phyloP scores from a whole-genome alignment of 1,140 invertebrate species.

The Zophobas atratus region DNA sequence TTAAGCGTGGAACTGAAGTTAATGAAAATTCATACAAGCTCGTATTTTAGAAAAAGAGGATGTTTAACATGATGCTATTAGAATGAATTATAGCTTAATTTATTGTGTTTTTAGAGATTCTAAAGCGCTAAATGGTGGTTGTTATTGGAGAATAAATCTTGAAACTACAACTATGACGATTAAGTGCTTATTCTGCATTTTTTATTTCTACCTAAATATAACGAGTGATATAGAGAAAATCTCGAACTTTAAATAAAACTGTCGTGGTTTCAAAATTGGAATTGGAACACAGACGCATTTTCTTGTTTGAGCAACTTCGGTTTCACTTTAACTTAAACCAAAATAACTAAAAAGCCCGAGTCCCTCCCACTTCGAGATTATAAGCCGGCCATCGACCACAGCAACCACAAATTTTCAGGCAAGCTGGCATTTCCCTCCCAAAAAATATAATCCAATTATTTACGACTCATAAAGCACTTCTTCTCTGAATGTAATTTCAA shows the following conservation, averaged over 20 bases:
- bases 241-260: too few species aligned
- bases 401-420: constrained; percentile 38
- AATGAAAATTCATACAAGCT: constrained; percentile 12
- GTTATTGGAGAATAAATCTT: constrained; percentile 8
- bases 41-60: background rate
- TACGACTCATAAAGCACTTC: constrained; percentile 44
- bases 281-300: too few species aligned
- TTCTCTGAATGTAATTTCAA: constrained; percentile 26
- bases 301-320: too few species aligned
- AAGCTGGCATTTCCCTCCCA: constrained; percentile 1
- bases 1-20: background rate
- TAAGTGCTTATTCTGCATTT: too few species aligned
- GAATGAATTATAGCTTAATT: background rate
- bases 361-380: too few species aligned
- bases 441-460: constrained; percentile 50
- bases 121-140: constrained; percentile 1
- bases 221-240: too few species aligned
- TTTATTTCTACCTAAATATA: too few species aligned
- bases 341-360: too few species aligned
- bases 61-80: constrained; percentile 11
- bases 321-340: too few species aligned
- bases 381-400: background rate
- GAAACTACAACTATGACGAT: background rate
- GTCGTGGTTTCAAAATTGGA: too few species aligned
- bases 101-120: constrained; percentile 4